Percentiles rank a stretch among this genome's conserved stretches.
Conservation (phyloP, 2,888 invertebrate species). For the Penaeus monodon region DNA sequence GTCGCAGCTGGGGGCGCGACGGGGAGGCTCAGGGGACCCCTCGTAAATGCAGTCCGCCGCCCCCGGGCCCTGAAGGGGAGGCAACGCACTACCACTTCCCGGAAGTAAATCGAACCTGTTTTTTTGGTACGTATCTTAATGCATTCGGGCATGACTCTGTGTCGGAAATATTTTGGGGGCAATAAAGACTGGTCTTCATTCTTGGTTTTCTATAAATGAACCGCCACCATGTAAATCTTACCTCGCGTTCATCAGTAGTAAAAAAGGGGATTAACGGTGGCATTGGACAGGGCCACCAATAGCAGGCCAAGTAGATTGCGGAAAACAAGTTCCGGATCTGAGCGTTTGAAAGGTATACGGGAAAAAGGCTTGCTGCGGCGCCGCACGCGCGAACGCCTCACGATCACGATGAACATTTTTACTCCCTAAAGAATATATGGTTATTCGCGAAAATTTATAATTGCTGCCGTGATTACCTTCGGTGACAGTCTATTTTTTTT, state of each 20-base stretch:
- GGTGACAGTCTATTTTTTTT: no score
- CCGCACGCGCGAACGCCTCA: constrained; percentile 89
- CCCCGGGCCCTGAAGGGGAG: constrained; percentile 43
- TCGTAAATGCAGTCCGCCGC: constrained; percentile 21
- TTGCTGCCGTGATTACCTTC: no score
- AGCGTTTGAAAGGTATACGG: constrained; percentile 83
- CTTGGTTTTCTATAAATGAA: background rate
- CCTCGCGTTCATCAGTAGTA: constrained; percentile 92
- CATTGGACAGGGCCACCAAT: constrained; percentile 94
- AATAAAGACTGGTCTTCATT: background rate
- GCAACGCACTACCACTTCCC: constrained; percentile 49
- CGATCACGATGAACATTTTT: constrained; percentile 89
- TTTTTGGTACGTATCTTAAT: no score
- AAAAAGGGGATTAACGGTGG: constrained; percentile 95
- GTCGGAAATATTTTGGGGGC: background rate
- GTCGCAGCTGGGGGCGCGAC: constrained; percentile 25
- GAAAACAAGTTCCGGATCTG: constrained; percentile 76
- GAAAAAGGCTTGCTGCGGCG: constrained; percentile 88
- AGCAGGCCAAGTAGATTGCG: constrained; percentile 89
- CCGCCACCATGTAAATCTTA: constrained; percentile 65
- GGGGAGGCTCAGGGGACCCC: constrained; percentile 30
- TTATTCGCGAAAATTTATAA: no score
- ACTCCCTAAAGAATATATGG: constrained; percentile 78
- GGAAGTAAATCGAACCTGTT: constrained; percentile 59
- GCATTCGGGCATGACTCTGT: background rate